These are phyloP conservation scores for Urosaurus nigricauda DNA, from an alignment of 2,797 vertebrate species.

Conservation along the genomic window DNA sequence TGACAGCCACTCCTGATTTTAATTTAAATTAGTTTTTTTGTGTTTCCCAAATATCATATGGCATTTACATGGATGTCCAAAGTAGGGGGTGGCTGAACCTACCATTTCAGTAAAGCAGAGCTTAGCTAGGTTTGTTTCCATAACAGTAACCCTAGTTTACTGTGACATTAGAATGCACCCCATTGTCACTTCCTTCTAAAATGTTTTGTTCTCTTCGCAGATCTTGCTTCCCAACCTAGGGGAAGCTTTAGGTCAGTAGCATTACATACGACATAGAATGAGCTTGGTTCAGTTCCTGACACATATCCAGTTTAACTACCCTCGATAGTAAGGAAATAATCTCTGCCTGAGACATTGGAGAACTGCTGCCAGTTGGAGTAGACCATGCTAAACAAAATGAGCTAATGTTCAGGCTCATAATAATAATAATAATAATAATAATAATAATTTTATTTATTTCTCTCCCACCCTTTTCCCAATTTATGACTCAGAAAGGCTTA, in stretches of 20 bases:
- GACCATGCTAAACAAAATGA: not conserved
- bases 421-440: too few relatives aligned
- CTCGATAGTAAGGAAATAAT: not conserved
- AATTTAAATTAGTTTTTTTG: slow-evolving; percentile 7
- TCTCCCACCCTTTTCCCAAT: too few relatives aligned
- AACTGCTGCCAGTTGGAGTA: not conserved
- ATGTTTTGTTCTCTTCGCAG: not conserved
- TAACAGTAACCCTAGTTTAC: not conserved
- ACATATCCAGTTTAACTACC: not conserved
- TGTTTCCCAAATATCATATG: slow-evolving; percentile 1
- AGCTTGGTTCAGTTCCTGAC: not conserved
- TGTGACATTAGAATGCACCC: not conserved
- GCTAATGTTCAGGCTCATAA: not conserved
- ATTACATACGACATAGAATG: not conserved
- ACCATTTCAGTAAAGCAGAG: not conserved
- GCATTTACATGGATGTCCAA: not conserved
- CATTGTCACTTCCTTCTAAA: not conserved
- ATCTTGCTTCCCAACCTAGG: not conserved
- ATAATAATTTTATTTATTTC: too few relatives aligned
- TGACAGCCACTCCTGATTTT: not conserved
- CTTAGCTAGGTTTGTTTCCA: not conserved
- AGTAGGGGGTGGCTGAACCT: not conserved
- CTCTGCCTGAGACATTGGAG: not conserved
- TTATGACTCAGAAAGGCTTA: too few relatives aligned
- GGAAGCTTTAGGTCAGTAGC: not conserved